phyloP scores from a whole-genome alignment of 2,888 invertebrate genomes.

The Hoplodrina ambigua region DNA sequence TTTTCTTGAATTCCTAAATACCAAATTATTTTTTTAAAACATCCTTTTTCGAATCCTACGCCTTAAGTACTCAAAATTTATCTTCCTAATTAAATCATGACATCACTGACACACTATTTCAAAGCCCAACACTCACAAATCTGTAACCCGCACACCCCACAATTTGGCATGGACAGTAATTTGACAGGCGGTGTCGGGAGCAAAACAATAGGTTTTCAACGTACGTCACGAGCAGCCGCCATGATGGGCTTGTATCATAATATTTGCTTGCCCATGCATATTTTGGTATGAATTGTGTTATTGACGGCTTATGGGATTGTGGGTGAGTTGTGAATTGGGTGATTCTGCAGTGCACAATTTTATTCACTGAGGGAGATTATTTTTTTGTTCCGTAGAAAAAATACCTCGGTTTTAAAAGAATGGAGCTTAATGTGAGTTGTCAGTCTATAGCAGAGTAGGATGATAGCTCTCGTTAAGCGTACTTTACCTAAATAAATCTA shows the following conservation, averaged over 20 bases:
- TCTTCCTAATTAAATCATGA: slow-evolving; percentile 1
- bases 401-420: no score
- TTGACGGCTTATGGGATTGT: slow-evolving; percentile 9
- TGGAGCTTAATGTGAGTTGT: no score
- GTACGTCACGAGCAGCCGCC: slow-evolving; percentile 51
- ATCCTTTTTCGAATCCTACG: no score
- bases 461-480: no score
- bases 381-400: no score
- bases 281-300: slow-evolving; percentile 19
- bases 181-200: slow-evolving; percentile 53
- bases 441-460: no score
- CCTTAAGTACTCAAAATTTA: not conserved
- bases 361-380: not conserved
- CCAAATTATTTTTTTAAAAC: not conserved
- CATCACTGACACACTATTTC: not conserved
- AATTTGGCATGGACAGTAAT: slow-evolving; percentile 58
- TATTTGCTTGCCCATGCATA: slow-evolving; percentile 49
- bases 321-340: not conserved
- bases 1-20: no score
- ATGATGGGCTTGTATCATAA: slow-evolving; percentile 32
- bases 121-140: slow-evolving; percentile 27
- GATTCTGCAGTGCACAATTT: not conserved
- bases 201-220: slow-evolving; percentile 59
- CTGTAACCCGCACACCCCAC: slow-evolving; percentile 45
- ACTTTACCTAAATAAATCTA: no score